Evolutionary conservation across 1,140 invertebrate genomes (phyloP).

Genomic region (Brachystomella parvula): DNA sequence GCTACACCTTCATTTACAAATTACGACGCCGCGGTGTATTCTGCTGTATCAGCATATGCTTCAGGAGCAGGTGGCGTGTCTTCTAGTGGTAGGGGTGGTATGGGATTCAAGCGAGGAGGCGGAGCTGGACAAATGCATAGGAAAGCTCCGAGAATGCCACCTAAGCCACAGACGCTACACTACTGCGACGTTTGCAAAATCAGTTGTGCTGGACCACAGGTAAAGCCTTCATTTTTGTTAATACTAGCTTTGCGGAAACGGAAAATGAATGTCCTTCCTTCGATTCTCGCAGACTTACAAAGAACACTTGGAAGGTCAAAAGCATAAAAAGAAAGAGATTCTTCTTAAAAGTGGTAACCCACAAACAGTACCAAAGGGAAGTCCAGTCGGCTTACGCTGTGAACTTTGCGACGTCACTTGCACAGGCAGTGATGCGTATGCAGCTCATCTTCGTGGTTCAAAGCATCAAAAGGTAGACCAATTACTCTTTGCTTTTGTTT

Average conservation of each 20-base stretch:
- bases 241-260: constrained; percentile 9
- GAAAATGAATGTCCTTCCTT: background rate
- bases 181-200: constrained; percentile 98
- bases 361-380: constrained; percentile 53
- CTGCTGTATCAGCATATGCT: constrained; percentile 84
- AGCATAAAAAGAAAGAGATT: constrained; percentile 97
- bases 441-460: constrained; percentile 91
- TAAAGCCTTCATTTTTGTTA: constrained; percentile 12
- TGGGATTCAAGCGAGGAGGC: constrained; percentile 35
- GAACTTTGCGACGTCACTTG: constrained; percentile 96
- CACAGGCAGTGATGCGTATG: constrained; percentile 94
- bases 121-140: constrained; percentile 56
- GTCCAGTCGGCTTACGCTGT: constrained; percentile 56
- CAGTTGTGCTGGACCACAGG: constrained; percentile 87
- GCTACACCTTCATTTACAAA: constrained; percentile 45
- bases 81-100: constrained; percentile 12
- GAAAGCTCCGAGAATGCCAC: constrained; percentile 52
- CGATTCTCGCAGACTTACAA: constrained; percentile 67
- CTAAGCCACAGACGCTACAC: constrained; percentile 82
- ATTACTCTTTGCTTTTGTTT: background rate
- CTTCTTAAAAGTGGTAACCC: constrained; percentile 61
- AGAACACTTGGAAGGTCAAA: constrained; percentile 94
- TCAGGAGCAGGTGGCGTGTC: constrained; percentile 45
- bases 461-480: constrained; percentile 82
- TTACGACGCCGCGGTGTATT: constrained; percentile 86